These are phyloP conservation scores for Agrotis puta DNA, from an alignment of 2,888 invertebrate species.

Conservation along the genomic window DNA sequence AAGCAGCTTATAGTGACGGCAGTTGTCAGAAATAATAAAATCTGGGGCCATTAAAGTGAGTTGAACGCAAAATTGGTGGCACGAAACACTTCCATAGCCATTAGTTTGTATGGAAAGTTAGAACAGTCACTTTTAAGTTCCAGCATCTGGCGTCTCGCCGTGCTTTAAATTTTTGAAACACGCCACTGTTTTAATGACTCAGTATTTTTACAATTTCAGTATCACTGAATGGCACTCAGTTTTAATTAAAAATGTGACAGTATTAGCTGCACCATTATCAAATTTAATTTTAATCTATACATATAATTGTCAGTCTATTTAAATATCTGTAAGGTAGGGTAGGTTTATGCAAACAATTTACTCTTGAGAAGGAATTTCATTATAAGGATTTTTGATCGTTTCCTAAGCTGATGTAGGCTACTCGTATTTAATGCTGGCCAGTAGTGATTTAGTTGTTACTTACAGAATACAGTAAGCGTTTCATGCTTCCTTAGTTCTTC, in stretches of 20 bases:
- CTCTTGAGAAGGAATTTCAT: too few relatives aligned
- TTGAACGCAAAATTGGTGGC: not conserved
- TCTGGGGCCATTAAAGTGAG: not conserved
- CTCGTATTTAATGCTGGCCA: too few relatives aligned
- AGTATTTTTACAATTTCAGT: not conserved
- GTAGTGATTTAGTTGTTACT: conserved; percentile 64
- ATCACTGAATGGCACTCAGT: not conserved
- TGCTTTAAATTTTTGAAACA: not conserved
- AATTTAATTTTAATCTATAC: too few relatives aligned
- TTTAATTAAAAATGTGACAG: not conserved
- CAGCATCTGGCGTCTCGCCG: not conserved
- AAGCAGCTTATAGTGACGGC: not conserved
- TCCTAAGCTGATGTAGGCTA: too few relatives aligned
- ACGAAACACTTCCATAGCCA: not conserved
- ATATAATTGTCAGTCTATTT: not conserved
- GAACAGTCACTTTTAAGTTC: not conserved
- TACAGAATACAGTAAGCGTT: conserved; percentile 81
- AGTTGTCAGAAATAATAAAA: not conserved
- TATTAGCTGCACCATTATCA: too few relatives aligned
- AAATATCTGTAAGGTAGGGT: not conserved
- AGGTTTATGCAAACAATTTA: too few relatives aligned
- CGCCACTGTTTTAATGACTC: not conserved
- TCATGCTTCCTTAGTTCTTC: conserved; percentile 73
- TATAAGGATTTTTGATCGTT: too few relatives aligned
- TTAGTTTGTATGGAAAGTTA: not conserved